Evolutionary conservation across 2,797 vertebrate species (phyloP), one percentile per base, ranked within the genome.

Genomic region (Gymnopithys bicolor): DNA sequence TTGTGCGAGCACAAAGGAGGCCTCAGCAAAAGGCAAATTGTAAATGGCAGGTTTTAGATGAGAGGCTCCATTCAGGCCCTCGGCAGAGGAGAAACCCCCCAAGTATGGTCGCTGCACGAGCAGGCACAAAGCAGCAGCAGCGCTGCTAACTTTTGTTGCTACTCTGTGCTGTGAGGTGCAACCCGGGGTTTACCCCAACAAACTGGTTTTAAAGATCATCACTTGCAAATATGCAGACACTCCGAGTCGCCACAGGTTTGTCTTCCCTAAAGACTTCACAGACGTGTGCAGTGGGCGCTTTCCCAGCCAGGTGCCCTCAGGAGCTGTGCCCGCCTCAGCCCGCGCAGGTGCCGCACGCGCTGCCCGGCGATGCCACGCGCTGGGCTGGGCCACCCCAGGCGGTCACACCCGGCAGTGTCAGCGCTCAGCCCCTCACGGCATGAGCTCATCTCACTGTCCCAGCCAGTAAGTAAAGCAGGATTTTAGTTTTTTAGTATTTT

Each of bases 11-110:
- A 97, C 94, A 97, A 97, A 95, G 75, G 58, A 76, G 74, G 71
- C 85, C 93, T 82, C 81, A 69, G 94, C 89, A 93, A 90, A 94
- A 97, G 86, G 95, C 95, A 96, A 94, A 89, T 69, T 82, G 68
- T 86, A 92, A 97, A 96, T 83, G 85, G 90, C 67, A 91, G 48
- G 64, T 87, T 97, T 95, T 95, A 76, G 91, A 74, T 41, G 74
- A 60, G 41, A 97, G 81, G 53, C 83, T 90, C 75, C 82, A 91
- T 93, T 96, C 68, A 81, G 90, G 51, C 11, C 74, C 66, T 49
- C 53, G 16, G 56, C 1, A 82, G 28, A 60, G 35, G 16, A 11
- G 60, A 86, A 46, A 0, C 1, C 13, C 46, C 51, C 7, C 19
- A 88, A 81, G 17, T 48, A 79, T 27, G 55, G 35, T 30, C 41